phyloP scores from a whole-genome alignment of 92 coral and sea anemone genomes.

The Porites rus region DNA sequence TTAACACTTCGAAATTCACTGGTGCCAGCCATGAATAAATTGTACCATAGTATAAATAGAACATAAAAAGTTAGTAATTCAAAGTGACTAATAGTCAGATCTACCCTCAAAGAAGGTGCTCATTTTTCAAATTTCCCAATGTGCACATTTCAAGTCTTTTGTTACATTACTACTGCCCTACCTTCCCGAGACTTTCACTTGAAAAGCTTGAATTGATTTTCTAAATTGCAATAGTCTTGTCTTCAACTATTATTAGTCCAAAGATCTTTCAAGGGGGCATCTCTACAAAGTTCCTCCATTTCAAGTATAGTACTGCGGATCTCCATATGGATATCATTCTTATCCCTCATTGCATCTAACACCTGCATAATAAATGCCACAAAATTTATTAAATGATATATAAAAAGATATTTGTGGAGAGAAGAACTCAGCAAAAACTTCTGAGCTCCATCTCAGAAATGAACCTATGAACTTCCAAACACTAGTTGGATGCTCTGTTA shows the following conservation, averaged over 20 bases:
- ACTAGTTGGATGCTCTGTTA: no score
- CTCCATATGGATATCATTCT: slow-evolving; percentile 79
- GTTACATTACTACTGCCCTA: neutral
- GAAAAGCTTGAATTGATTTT: neutral
- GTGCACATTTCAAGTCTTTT: neutral
- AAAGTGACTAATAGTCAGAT: neutral
- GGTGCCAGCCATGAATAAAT: no score
- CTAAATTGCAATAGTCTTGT: neutral
- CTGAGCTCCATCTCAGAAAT: no score
- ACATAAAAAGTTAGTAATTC: no score
- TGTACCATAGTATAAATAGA: no score
- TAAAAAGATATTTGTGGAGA: no score
- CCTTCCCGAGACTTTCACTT: neutral
- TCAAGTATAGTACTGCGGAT: slow-evolving; percentile 67
- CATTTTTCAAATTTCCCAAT: neutral
- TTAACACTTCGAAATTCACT: no score
- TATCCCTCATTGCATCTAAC: slow-evolving; percentile 76
- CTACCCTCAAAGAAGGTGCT: neutral
- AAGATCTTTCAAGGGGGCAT: slow-evolving; percentile 43
- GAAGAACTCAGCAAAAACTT: no score
- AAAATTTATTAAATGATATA: neutral
- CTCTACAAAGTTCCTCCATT: slow-evolving; percentile 24
- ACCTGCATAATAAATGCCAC: slow-evolving; percentile 57
- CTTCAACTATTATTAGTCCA: slow-evolving; percentile 36
- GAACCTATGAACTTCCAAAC: no score